phyloP scores from a whole-genome alignment of 2,797 vertebrate species.

The Macropodus opercularis region DNA sequence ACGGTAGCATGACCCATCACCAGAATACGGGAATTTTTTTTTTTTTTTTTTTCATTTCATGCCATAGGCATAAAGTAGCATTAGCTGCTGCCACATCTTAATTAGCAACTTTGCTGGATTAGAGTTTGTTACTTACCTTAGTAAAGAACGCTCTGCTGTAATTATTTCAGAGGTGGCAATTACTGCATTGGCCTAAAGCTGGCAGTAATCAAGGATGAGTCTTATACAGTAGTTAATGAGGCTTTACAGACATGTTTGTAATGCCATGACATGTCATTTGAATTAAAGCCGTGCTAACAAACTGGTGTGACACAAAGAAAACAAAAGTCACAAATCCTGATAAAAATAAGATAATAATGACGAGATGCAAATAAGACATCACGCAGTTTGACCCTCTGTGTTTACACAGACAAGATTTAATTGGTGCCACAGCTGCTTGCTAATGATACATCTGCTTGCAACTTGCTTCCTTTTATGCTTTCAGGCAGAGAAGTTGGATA shows the following conservation, averaged over 20 bases:
- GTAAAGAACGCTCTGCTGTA: constrained; percentile 60
- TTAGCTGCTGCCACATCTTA: constrained; percentile 60
- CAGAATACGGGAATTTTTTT: constrained; percentile 16
- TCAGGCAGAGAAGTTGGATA: constrained; percentile 9
- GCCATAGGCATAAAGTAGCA: constrained; percentile 37
- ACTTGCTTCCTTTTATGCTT: constrained; percentile 7
- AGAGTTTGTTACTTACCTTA: constrained; percentile 61
- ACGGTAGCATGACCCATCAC: not conserved
- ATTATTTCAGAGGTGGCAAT: constrained; percentile 71
- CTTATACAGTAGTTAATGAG: constrained; percentile 49
- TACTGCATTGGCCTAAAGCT: constrained; percentile 66
- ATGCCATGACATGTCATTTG: constrained; percentile 39
- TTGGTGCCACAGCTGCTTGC: constrained; percentile 13
- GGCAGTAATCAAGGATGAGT: constrained; percentile 63
- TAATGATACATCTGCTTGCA: constrained; percentile 17
- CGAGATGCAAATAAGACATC: not conserved
- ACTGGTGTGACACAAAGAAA: not conserved
- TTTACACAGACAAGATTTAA: constrained; percentile 19
- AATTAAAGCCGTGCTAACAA: constrained; percentile 27
- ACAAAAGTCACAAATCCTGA: constrained; percentile 1
- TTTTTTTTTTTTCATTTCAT: constrained; percentile 34
- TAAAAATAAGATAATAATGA: not conserved
- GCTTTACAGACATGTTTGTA: constrained; percentile 47
- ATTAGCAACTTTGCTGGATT: constrained; percentile 72
- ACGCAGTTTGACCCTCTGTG: not conserved